Conservation (phyloP, 2,113 vertebrate genomes). For the Recurvirostra avosetta region DNA sequence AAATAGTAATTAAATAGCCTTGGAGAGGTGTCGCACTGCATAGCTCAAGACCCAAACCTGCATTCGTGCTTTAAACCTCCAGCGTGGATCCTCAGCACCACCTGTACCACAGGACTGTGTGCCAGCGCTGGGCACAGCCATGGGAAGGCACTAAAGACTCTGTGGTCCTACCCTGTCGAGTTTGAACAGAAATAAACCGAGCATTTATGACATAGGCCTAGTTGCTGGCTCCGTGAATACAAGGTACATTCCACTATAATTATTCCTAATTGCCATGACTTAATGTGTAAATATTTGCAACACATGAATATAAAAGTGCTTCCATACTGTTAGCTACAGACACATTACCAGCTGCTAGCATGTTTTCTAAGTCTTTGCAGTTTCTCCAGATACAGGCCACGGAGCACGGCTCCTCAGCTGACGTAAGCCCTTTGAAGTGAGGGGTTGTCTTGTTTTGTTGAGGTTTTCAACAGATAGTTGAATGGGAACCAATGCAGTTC, state of each 20-base stretch:
- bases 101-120: neutral
- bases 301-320: conserved; percentile 17
- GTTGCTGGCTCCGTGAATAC: neutral
- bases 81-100: neutral
- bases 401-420: neutral
- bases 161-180: accelerated
- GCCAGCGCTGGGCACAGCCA: neutral
- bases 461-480: conserved; percentile 26
- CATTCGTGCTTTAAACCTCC: neutral
- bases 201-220: neutral
- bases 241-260: conserved; percentile 62
- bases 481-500: conserved; percentile 1
- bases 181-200: neutral
- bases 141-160: neutral
- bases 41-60: neutral
- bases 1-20: neutral
- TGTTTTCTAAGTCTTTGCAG: neutral
- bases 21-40: neutral
- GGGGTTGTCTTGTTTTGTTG: neutral
- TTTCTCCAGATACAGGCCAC: neutral
- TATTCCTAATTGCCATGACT: conserved; percentile 53
- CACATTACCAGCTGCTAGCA: neutral
- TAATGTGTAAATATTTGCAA: conserved; percentile 58
- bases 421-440: neutral
- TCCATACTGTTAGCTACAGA: conserved; percentile 8